phyloP scores from a whole-genome alignment of 2,113 vertebrate species.

The Willisornis vidua region DNA sequence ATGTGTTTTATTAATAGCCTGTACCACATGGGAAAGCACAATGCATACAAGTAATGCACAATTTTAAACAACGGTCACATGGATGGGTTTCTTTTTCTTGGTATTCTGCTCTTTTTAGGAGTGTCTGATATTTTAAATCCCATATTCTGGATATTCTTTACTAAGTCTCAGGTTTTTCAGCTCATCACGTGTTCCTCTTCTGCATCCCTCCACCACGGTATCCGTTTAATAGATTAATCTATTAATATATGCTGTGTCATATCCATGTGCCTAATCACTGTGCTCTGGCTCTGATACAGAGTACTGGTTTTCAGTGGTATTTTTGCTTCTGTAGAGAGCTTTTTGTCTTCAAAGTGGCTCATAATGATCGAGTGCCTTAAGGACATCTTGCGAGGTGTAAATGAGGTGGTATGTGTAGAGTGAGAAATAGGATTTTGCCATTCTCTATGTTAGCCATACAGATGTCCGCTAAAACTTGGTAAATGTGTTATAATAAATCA shows the following conservation, averaged over 20 bases:
- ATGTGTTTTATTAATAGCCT: constrained; percentile 37
- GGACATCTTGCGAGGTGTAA: not conserved
- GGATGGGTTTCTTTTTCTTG: not conserved
- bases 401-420: not conserved
- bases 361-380: not conserved
- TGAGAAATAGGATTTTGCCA: not conserved
- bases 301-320: not conserved
- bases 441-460: not conserved
- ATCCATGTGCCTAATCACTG: not conserved
- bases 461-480: not conserved
- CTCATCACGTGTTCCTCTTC: not conserved
- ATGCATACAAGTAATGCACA: not conserved
- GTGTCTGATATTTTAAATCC: not conserved
- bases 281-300: not conserved
- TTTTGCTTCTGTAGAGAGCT: not conserved
- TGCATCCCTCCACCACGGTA: not conserved
- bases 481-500: not conserved
- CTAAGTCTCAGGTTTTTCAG: not conserved
- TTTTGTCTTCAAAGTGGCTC: not conserved
- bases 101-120: not conserved
- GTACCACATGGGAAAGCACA: not conserved
- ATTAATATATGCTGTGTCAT: not conserved
- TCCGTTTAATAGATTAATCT: not conserved
- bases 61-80: not conserved
- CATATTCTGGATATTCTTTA: not conserved